Percentiles rank a stretch among this genome's conserved stretches.
phyloP scores from a whole-genome alignment of 2,113 vertebrate species.

The Boulengeromyrus knoepffleri region DNA sequence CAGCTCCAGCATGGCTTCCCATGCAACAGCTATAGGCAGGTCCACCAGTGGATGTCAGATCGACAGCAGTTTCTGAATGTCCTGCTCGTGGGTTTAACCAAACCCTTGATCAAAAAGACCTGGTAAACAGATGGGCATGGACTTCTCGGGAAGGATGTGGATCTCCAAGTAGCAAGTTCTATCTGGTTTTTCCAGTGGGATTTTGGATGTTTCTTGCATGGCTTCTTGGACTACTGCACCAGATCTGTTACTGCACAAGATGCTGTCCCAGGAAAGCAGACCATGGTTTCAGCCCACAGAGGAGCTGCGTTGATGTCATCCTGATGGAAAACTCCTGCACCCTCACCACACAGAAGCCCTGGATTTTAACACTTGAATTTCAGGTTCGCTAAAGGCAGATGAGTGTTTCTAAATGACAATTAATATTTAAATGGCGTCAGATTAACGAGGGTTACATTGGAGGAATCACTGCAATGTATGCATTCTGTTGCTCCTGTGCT shows the following conservation, averaged over 20 bases:
- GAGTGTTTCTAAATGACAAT: background rate
- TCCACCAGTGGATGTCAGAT: background rate
- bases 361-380: background rate
- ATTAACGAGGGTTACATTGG: background rate
- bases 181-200: background rate
- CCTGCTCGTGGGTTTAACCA: background rate
- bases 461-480: background rate
- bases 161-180: background rate
- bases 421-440: background rate
- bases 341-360: background rate
- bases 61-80: background rate
- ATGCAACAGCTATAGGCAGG: background rate
- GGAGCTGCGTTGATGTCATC: background rate
- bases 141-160: background rate
- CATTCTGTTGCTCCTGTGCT: background rate
- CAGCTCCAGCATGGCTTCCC: background rate
- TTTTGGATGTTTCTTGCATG: background rate
- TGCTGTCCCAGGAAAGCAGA: background rate
- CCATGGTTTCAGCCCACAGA: background rate
- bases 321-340: background rate
- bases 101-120: background rate
- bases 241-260: background rate
- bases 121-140: background rate
- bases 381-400: background rate
- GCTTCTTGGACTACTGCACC: background rate